These are phyloP conservation scores for Endomychus coccineus DNA, from an alignment of 2,888 invertebrate species.

Conservation along the genomic window DNA sequence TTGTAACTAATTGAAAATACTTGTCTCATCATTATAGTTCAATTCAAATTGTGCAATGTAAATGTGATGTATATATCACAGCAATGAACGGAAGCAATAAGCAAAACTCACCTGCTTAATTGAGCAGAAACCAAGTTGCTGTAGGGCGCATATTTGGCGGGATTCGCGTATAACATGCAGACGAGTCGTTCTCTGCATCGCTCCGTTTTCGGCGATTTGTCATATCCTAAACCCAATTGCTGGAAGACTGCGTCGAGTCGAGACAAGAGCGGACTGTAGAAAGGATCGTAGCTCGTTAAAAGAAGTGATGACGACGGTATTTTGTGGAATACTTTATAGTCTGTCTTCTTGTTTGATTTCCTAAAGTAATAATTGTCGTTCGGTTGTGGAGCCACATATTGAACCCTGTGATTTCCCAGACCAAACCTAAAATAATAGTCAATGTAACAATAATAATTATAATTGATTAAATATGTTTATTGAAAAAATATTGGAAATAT, in stretches of 20 bases:
- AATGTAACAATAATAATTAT: background rate
- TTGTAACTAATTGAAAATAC: no score
- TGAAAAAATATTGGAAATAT: no score
- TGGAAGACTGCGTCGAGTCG: conserved; percentile 79
- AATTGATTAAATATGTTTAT: no score
- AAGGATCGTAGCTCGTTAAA: conserved; percentile 81
- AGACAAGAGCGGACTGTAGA: conserved; percentile 80
- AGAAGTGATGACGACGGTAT: conserved; percentile 77
- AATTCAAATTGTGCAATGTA: no score
- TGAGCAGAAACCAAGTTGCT: conserved; percentile 85
- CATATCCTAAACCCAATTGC: conserved; percentile 55
- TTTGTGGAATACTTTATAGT: conserved; percentile 80
- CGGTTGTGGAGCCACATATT: conserved; percentile 48
- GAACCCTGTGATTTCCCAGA: conserved; percentile 54
- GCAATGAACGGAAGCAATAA: no score
- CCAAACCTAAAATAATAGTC: conserved; percentile 49
- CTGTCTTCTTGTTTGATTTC: conserved; percentile 49
- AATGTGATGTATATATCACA: no score
- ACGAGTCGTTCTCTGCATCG: conserved; percentile 74
- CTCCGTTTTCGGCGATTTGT: conserved; percentile 51
- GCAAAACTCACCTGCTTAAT: conserved; percentile 66
- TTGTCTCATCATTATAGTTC: no score
- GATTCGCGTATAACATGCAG: conserved; percentile 81
- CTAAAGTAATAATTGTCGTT: conserved; percentile 54
- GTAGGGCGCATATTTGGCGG: conserved; percentile 82